A percentile compares a stretch with the other conserved stretches of the same genome.
Evolutionary conservation across 2,113 vertebrate genomes (phyloP).

Genomic region (Progne subis): DNA sequence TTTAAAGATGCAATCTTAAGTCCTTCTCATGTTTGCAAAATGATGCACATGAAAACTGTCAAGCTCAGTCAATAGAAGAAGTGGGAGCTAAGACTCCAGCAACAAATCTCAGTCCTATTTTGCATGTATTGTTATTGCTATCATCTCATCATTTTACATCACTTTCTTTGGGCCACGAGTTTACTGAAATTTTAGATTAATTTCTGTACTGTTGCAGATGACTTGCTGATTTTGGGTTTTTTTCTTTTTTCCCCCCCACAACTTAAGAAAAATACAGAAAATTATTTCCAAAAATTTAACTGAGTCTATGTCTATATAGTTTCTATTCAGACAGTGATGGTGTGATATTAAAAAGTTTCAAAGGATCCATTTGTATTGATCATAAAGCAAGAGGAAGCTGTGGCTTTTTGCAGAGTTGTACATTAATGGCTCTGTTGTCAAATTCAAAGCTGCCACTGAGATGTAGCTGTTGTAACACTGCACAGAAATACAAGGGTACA

Average conservation of each 20-base stretch:
- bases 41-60: neutral
- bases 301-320: neutral
- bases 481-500: neutral
- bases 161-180: neutral
- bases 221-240: neutral
- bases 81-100: neutral
- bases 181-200: neutral
- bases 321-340: neutral
- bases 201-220: neutral
- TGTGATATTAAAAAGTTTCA: neutral
- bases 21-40: neutral
- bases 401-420: neutral
- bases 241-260: neutral
- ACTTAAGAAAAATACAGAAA: neutral
- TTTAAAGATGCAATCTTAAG: neutral
- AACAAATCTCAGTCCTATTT: neutral
- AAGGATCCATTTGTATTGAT: neutral
- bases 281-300: neutral
- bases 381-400: neutral
- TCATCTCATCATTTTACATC: neutral
- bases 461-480: neutral
- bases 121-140: neutral
- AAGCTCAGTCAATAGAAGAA: neutral
- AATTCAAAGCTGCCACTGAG: accelerated
- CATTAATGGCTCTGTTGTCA: neutral